Evolutionary conservation across 2,888 invertebrate species (phyloP), one percentile per base, ranked within the genome.

Genomic region (Eilema depressum): DNA sequence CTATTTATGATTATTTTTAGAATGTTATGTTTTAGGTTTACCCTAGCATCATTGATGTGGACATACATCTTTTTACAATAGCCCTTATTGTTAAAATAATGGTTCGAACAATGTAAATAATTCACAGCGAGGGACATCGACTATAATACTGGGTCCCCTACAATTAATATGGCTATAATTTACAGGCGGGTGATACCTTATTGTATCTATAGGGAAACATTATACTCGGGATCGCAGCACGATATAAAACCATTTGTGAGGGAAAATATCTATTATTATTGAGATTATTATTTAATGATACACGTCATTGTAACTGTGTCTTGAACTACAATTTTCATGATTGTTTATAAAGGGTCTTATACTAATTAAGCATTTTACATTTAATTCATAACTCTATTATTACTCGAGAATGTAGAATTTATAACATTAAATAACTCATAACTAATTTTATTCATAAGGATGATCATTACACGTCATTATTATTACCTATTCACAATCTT

Each of bases 131-230:
- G 61, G 25, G 82, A 84, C 86, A 84, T 81, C 80, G 83, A 80
- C 82, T 80, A 86, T 87, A 88, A 89, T 85, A 83, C 82, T 75
- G 68, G 77, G 79, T 82, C 85, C 90, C 89, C 86, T 81, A 80
- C 89, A 86, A 90, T 92, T 92, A 91, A 90, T 91, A 88, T 78
- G 83, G 82, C 70, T 84, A 90, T 94, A 91, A 93, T 91, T 90
- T 88, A 85, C 80, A 73, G 75, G 75, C 69, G 64, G 65, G 71
- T 66, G 78, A 78, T 80, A 75, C 75, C 76, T 80, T 84, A 79
- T 78, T 79, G 71, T 83, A 76, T 71, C 71, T 74, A 70, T 64
- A 68, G 73, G 72, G 75, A 69, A 77, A 74, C 69, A 75, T 77
- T 76, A 71, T 69, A 68, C 76, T 78, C 68, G 71, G 75, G 33